These are phyloP conservation scores for Neopelma chrysocephalum DNA, from an alignment of 2,797 vertebrate genomes.

Conservation along the genomic window DNA sequence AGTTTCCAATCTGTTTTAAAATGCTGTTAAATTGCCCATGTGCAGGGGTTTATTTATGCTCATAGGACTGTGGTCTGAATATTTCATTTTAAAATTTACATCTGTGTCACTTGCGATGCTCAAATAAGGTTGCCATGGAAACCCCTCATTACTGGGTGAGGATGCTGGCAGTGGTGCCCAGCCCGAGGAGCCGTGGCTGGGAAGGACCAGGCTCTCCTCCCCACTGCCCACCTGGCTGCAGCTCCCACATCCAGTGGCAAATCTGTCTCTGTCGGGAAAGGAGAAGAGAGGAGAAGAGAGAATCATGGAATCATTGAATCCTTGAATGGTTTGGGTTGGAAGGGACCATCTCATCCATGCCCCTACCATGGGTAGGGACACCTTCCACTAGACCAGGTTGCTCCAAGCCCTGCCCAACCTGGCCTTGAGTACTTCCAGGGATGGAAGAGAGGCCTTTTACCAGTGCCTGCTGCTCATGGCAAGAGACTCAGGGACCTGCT, in stretches of 20 bases:
- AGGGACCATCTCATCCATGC: not conserved
- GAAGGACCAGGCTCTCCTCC: not conserved
- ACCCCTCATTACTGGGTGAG: constrained; percentile 62
- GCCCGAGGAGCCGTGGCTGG: not conserved
- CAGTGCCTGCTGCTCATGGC: not conserved
- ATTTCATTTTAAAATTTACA: constrained; percentile 67
- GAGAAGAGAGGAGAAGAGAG: not conserved
- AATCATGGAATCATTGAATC: rapidly evolving
- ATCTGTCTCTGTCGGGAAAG: not conserved
- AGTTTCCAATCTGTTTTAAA: not conserved
- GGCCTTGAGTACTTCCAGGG: not conserved
- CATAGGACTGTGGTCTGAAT: constrained; percentile 3
- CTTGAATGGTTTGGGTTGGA: not conserved
- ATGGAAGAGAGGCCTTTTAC: not conserved
- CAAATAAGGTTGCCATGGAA: constrained; percentile 76
- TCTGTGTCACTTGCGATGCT: constrained; percentile 64
- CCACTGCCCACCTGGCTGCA: rapidly evolving
- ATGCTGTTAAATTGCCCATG: constrained; percentile 8
- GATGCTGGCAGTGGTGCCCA: constrained; percentile 16
- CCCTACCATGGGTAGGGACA: not conserved
- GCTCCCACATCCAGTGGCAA: rapidly evolving
- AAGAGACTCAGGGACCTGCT: not conserved
- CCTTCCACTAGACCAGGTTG: rapidly evolving
- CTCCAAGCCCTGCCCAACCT: not conserved
- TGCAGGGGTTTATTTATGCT: constrained; percentile 24